phyloP scores from a whole-genome alignment of 1,140 invertebrate species.

The Wasmannia auropunctata region DNA sequence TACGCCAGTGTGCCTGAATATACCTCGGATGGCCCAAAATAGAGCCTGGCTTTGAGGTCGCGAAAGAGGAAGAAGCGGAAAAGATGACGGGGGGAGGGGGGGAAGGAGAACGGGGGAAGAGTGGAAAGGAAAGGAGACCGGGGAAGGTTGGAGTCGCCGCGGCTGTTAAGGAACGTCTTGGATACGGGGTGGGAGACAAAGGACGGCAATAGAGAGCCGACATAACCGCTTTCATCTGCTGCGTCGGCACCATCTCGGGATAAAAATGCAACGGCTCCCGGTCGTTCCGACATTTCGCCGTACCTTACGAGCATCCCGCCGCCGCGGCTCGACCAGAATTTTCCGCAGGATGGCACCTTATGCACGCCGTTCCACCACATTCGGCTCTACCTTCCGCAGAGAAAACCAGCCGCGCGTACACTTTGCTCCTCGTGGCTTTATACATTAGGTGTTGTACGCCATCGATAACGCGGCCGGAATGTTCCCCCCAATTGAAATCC shows the following conservation, averaged over 20 bases:
- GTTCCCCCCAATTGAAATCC: background rate
- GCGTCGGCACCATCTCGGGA: conserved; percentile 72
- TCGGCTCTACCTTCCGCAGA: conserved; percentile 8
- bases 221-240: conserved; percentile 79
- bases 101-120: background rate
- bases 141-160: conserved; percentile 51
- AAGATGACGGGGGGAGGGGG: conserved; percentile 35
- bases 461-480: background rate
- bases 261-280: conserved; percentile 76
- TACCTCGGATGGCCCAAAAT: conserved; percentile 74
- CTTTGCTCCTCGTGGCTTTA: conserved; percentile 37
- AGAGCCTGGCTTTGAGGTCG: conserved; percentile 76
- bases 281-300: conserved; percentile 72
- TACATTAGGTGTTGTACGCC: conserved; percentile 51
- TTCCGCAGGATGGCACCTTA: conserved; percentile 65
- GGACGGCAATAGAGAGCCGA: conserved; percentile 72
- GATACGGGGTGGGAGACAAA: conserved; percentile 72
- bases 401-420: conserved; percentile 30
- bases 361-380: conserved; percentile 48
- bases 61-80: conserved; percentile 58
- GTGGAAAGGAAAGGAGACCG: background rate
- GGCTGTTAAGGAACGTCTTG: conserved; percentile 58
- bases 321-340: conserved; percentile 63
- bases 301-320: conserved; percentile 66
- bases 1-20: conserved; percentile 76